Conservation (phyloP, 2,113 vertebrate genomes). For the Salvator merianae region DNA sequence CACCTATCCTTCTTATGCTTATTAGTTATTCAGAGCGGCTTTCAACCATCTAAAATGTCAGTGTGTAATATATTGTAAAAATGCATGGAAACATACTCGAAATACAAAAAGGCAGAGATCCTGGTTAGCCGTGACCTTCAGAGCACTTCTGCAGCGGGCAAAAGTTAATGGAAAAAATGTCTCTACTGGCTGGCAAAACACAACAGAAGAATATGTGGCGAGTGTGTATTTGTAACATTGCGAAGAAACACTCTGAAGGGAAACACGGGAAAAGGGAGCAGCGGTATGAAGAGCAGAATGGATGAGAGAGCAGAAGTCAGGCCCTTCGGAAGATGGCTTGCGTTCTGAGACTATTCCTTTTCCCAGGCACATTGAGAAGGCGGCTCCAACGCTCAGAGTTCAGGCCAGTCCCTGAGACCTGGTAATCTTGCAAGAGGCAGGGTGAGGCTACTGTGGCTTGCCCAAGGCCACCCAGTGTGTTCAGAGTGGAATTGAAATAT, state of each 20-base stretch:
- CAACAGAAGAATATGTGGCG: not conserved
- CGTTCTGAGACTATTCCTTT: not conserved
- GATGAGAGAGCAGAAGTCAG: not conserved
- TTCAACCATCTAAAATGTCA: too few relatives aligned
- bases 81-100: too few relatives aligned
- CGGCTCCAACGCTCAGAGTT: not conserved
- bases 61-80: too few relatives aligned
- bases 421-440: not conserved
- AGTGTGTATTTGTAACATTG: not conserved
- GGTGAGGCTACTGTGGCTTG: not conserved
- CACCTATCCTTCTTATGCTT: too few relatives aligned
- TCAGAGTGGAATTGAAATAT: not conserved
- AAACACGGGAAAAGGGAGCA: not conserved
- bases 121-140: too few relatives aligned
- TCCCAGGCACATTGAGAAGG: not conserved
- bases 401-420: not conserved
- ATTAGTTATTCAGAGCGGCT: too few relatives aligned
- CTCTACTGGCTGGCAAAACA: not conserved
- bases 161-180: too few relatives aligned
- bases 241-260: not conserved
- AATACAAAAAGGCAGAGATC: too few relatives aligned
- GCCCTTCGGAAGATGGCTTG: not conserved
- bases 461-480: conserved; percentile 20
- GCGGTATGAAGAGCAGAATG: not conserved
- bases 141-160: too few relatives aligned